phyloP scores from a whole-genome alignment of 2,113 vertebrate species.

The Alosa alosa region DNA sequence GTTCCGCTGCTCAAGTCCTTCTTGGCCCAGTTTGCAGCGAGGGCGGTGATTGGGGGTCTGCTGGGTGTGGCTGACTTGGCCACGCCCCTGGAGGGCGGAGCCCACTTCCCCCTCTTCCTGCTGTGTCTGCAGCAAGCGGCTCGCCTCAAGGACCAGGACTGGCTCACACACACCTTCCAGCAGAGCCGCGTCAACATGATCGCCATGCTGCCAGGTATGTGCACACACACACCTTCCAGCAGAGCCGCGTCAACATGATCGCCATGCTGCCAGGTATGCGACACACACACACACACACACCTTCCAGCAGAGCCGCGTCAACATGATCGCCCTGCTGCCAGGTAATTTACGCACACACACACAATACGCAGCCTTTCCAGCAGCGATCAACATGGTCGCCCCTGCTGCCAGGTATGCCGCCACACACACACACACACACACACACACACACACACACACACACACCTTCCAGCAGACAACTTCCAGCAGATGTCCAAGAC shows the following conservation, averaged over 20 bases:
- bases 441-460: no score
- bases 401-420: constrained; percentile 58
- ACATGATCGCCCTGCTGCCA: constrained; percentile 99
- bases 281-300: no score
- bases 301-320: no score
- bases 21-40: constrained; percentile 95
- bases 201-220: constrained; percentile 97
- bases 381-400: constrained; percentile 99
- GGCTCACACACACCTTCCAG: constrained; percentile 95
- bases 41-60: constrained; percentile 91
- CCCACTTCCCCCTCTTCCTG: constrained; percentile 97
- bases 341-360: constrained; percentile 74
- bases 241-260: constrained; percentile 98
- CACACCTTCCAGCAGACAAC: no score
- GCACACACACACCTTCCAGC: constrained; percentile 77
- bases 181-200: constrained; percentile 99
- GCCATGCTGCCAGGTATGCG: constrained; percentile 99
- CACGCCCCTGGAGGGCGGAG: constrained; percentile 93
- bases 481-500: no score
- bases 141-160: constrained; percentile 92
- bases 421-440: no score
- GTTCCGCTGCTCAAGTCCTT: constrained; percentile 97
- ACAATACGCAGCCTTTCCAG: no score
- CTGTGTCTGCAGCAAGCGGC: constrained; percentile 96
- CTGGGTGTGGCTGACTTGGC: constrained; percentile 94